Conservation (phyloP, 2,113 vertebrate genomes). For the Daubentonia madagascariensis region DNA sequence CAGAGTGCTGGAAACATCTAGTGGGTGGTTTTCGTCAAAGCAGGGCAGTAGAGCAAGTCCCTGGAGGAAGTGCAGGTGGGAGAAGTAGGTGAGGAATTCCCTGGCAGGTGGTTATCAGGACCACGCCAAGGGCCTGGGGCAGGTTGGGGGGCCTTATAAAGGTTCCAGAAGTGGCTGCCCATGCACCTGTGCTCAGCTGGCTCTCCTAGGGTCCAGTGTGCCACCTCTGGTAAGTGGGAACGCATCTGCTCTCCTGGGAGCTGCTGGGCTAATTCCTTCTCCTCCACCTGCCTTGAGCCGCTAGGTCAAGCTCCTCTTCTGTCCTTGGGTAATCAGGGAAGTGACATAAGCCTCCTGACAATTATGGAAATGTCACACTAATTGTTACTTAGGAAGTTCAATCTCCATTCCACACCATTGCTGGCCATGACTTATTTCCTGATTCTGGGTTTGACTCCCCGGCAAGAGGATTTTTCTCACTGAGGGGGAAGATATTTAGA, state of each 20-base stretch:
- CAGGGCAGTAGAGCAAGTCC: slow-evolving; percentile 29
- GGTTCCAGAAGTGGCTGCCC: background rate
- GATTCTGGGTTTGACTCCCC: background rate
- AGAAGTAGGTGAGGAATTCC: slow-evolving; percentile 60
- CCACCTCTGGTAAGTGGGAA: background rate
- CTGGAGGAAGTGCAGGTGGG: slow-evolving; percentile 58
- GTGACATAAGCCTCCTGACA: background rate
- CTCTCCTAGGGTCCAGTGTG: background rate
- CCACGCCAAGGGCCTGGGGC: slow-evolving; percentile 8
- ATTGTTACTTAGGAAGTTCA: background rate
- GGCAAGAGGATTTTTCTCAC: background rate
- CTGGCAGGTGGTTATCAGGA: background rate
- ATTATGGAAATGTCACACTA: background rate
- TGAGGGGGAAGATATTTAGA: background rate
- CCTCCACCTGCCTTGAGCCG: background rate
- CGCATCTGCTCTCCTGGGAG: background rate
- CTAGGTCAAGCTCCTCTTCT: slow-evolving; percentile 17
- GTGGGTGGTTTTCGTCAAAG: slow-evolving; percentile 62
- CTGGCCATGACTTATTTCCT: background rate
- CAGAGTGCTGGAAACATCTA: background rate
- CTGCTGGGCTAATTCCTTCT: background rate
- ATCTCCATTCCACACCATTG: background rate
- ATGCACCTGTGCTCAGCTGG: background rate
- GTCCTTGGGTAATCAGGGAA: slow-evolving; percentile 25
- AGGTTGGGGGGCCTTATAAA: slow-evolving; percentile 30